Evolutionary conservation across 1,140 invertebrate genomes (phyloP), one percentile per base, ranked within the genome.

Genomic region (Aphelenchoides fujianensis): DNA sequence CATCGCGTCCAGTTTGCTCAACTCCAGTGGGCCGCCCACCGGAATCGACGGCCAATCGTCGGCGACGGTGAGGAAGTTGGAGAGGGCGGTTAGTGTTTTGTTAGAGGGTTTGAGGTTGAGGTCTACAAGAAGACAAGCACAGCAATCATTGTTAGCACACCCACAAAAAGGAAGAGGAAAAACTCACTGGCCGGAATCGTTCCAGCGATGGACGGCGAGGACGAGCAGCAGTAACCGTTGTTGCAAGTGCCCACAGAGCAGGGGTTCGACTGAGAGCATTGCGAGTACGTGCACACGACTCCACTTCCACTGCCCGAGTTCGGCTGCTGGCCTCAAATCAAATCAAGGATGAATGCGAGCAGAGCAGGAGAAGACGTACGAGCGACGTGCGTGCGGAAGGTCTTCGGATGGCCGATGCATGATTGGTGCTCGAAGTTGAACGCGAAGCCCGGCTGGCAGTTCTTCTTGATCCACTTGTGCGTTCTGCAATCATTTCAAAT

Each of bases 351-450:
- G 31, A 68, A 27, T n/a, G n/a, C n/a, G n/a, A n/a, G n/a, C n/a
- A n/a, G n/a, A n/a, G n/a, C n/a, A n/a, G n/a, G n/a, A n/a, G n/a
- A n/a, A 54, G 19, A 76, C 63, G 53, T 34, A 74, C 37, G 52
- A 55, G 53, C 34, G 62, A 30, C 48, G 37, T 54, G 73, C 53
- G 73, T 70, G 5, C 70, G 67, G 23, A 74, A 70, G 28, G 30
- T 70, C 62, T 61, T 76, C 32, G 72, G 35, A 62, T 78, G 72
- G 19, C 67, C 74, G 61, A 84, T 78, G 63, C 81, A 83, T 3
- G 81, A 71, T 69, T 83, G 81, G 31, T 79, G 78, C 36, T 84
- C 82, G 66, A 83, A 83, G 70, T 73, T 82, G 72, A 83, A 83
- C 41, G 69, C 69, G 55, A 80, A 79, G 34, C 67, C 75, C 16